Evolutionary conservation across 2,888 invertebrate species (phyloP).

Genomic region (Galeopsomyia nigrocyanea): DNA sequence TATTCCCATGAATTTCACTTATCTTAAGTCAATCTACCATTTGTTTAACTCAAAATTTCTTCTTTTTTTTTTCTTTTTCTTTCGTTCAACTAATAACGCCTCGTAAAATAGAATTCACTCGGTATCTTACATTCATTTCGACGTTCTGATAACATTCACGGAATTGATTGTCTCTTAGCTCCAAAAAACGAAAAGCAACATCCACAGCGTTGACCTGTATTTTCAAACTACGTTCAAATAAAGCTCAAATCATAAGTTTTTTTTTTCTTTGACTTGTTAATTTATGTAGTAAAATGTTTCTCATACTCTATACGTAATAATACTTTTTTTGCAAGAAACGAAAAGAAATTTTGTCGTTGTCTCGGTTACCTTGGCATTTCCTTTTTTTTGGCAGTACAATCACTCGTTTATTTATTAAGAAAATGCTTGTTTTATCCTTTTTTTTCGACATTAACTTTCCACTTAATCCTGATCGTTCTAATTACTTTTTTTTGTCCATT

Average conservation of each 20-base stretch:
- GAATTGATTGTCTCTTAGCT: constrained; percentile 61
- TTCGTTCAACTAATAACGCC: constrained; percentile 39
- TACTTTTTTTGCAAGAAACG: constrained; percentile 38
- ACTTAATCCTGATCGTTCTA: constrained; percentile 5
- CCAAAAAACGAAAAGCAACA: constrained; percentile 37
- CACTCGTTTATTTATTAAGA: constrained; percentile 32
- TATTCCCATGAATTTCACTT: constrained; percentile 18
- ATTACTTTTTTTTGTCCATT: constrained; percentile 1
- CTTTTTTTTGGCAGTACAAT: constrained; percentile 25
- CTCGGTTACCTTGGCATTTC: constrained; percentile 44
- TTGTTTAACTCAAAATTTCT: constrained; percentile 34
- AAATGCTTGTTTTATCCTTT: constrained; percentile 35
- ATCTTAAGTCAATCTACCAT: constrained; percentile 10
- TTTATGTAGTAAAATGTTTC: constrained; percentile 22
- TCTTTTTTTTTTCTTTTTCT: background rate
- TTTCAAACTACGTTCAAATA: constrained; percentile 1
- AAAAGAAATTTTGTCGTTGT: constrained; percentile 44
- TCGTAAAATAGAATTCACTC: constrained; percentile 47
- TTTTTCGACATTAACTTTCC: constrained; percentile 20
- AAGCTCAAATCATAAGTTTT: constrained; percentile 26
- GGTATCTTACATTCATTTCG: constrained; percentile 46
- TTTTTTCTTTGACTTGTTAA: constrained; percentile 10
- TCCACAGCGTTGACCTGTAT: background rate
- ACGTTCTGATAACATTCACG: constrained; percentile 52
- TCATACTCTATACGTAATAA: constrained; percentile 23